Evolutionary conservation across 2,888 invertebrate species (phyloP).

Genomic region (Conomelus anceps): DNA sequence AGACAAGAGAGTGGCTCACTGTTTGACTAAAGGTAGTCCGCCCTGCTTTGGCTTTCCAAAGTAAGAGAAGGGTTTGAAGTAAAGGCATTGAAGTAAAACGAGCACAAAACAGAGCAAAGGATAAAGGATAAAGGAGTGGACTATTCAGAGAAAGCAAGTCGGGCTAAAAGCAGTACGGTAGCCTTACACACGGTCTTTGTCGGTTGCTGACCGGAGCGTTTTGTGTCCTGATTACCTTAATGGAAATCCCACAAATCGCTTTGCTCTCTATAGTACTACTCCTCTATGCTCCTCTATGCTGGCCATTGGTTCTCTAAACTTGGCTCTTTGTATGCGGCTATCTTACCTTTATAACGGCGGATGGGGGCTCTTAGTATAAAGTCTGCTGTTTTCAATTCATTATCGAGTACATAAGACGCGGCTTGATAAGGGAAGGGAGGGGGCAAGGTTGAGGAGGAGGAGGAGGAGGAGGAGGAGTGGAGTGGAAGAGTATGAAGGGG

Average conservation of each 20-base stretch:
- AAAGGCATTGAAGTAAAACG: background rate
- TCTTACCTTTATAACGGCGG: background rate
- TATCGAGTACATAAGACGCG: background rate
- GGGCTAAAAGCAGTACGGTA: background rate
- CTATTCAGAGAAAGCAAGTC: background rate
- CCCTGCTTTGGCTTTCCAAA: background rate
- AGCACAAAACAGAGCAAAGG: background rate
- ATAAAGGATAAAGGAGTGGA: background rate
- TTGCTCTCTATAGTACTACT: background rate
- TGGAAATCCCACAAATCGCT: background rate
- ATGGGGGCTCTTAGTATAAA: background rate
- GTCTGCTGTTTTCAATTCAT: background rate
- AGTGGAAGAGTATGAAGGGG: no score
- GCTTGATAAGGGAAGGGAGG: background rate
- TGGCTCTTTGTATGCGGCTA: background rate
- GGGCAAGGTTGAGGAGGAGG: background rate
- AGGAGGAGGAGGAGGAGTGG: background rate
- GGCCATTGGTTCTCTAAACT: background rate
- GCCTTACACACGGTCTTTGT: background rate
- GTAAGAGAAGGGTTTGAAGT: no score
- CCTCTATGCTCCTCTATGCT: background rate
- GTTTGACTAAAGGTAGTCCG: background rate
- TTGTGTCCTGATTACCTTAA: background rate
- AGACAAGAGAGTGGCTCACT: background rate
- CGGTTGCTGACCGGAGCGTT: background rate